Evolutionary conservation across 2,797 vertebrate genomes (phyloP), one percentile per base, ranked within the genome.

Genomic region (Micromesistius poutassou): DNA sequence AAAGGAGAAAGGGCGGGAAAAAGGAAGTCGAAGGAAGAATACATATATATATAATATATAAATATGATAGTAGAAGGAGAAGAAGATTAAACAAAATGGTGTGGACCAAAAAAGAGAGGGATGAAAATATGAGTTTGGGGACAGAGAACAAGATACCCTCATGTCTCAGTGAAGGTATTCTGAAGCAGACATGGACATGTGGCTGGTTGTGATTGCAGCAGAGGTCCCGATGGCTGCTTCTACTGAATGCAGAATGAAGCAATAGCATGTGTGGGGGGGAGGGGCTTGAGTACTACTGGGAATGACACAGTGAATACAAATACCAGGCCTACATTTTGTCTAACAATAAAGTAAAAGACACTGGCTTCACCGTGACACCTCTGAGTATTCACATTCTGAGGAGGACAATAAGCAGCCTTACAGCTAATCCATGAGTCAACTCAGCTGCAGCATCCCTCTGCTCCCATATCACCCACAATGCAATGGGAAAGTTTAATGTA

Each of bases 391-490:
- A 12, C 25, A 2, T 28, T 25, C 28, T 28, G 6, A 10, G n/a
- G n/a, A 16, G n/a, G 62, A 28, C n/a, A 28, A 12, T 7, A 12
- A 66, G 16, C 4, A 77, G 79, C 82, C 74, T 77, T 2, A 78
- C 68, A 77, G 72, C 68, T 36, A 5, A 9, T 5, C 16, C 25
- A 14, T 30, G 74, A 3, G 38, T 71, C 71, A 78, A 75, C 68
- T 62, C 46, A 86, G 90, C 90, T 93, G 90, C 89, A 93, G 92
- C 86, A 89, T 89, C 91, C 81, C 76, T 75, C 74, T 16, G 0
- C 19, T 40, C 78, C 71, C 74, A 28, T n/a, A 22, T 22, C 38
- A 22, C 35, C 35, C 35, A 71, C 70, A 71, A 71, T 30, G 70
- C 70, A 30, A 13, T 19, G 12, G 30, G 70, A 16, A 14, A 30